Percentiles rank a stretch among this genome's conserved stretches.
phyloP scores from a whole-genome alignment of 2,888 invertebrate species.

The Drosophila neotestacea region DNA sequence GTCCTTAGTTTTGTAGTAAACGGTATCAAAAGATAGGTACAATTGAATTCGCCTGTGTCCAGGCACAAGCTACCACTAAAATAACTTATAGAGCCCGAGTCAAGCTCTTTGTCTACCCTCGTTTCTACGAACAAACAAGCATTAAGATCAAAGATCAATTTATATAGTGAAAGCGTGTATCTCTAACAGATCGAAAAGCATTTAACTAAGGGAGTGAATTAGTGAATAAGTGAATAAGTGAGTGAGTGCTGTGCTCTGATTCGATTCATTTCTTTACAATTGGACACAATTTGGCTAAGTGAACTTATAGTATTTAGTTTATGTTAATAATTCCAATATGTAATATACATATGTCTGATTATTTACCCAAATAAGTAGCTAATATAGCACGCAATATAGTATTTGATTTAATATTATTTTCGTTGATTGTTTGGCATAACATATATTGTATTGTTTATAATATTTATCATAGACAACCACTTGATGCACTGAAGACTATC shows the following conservation, averaged over 20 bases:
- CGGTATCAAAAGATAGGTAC: constrained; percentile 82
- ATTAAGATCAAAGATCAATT: constrained; percentile 18
- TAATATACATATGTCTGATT: constrained; percentile 45
- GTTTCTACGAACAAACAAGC: constrained; percentile 25
- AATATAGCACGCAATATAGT: constrained; percentile 70
- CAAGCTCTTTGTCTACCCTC: constrained; percentile 29
- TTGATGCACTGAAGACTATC: constrained; percentile 76
- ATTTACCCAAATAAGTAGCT: constrained; percentile 64
- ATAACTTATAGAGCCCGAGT: constrained; percentile 38
- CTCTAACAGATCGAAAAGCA: constrained; percentile 23
- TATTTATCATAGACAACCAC: constrained; percentile 71
- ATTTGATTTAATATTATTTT: constrained; percentile 45
- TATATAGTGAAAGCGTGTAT: constrained; percentile 10
- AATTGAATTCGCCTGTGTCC: constrained; percentile 72
- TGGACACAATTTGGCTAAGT: constrained; percentile 72
- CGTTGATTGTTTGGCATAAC: constrained; percentile 72
- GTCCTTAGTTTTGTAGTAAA: constrained; percentile 83
- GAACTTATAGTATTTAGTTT: constrained; percentile 35
- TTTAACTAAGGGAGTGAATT: constrained; percentile 56
- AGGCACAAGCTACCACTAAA: constrained; percentile 71
- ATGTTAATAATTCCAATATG: constrained; percentile 30
- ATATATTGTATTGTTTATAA: constrained; percentile 9
- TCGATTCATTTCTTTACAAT: constrained; percentile 42
- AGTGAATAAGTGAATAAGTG: constrained; percentile 13
- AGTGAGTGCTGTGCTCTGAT: constrained; percentile 32